phyloP scores from a whole-genome alignment of 2,797 vertebrate species.

The Myoxocephalus aenaeus region DNA sequence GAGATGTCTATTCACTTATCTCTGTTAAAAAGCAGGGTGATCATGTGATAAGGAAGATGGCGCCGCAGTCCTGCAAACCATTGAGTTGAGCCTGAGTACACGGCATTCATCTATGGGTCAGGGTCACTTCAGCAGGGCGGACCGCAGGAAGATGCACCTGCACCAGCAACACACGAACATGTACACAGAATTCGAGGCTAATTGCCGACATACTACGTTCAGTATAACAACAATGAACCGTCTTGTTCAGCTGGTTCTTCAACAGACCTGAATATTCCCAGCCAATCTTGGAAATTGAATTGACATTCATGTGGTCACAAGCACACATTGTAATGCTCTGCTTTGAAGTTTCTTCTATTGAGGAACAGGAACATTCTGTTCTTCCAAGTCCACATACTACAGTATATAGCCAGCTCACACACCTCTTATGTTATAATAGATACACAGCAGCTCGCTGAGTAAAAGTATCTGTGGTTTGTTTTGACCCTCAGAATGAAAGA shows the following conservation, averaged over 20 bases:
- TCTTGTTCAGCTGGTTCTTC: background rate
- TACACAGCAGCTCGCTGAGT: background rate
- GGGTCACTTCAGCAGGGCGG: background rate
- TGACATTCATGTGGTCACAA: slow-evolving; percentile 31
- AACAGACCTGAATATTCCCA: slow-evolving; percentile 8
- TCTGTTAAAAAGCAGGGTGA: background rate
- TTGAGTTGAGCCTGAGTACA: background rate
- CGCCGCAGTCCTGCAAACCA: background rate
- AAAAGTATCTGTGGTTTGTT: slow-evolving; percentile 28
- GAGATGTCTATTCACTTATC: background rate
- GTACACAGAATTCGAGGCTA: background rate
- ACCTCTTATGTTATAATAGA: slow-evolving; percentile 13
- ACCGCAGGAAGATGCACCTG: background rate
- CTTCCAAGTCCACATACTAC: slow-evolving; percentile 7
- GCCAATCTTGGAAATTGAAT: slow-evolving; percentile 12
- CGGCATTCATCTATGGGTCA: background rate
- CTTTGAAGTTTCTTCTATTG: slow-evolving; percentile 46
- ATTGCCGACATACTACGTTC: background rate
- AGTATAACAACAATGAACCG: background rate
- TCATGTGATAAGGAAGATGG: background rate
- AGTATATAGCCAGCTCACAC: slow-evolving; percentile 4
- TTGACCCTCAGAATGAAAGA: slow-evolving; percentile 40
- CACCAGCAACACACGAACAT: background rate
- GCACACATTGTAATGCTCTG: slow-evolving; percentile 38
- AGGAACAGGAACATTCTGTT: slow-evolving; percentile 4